Evolutionary conservation across 2,797 vertebrate species (phyloP).

Genomic region (Geotrypetes seraphini): DNA sequence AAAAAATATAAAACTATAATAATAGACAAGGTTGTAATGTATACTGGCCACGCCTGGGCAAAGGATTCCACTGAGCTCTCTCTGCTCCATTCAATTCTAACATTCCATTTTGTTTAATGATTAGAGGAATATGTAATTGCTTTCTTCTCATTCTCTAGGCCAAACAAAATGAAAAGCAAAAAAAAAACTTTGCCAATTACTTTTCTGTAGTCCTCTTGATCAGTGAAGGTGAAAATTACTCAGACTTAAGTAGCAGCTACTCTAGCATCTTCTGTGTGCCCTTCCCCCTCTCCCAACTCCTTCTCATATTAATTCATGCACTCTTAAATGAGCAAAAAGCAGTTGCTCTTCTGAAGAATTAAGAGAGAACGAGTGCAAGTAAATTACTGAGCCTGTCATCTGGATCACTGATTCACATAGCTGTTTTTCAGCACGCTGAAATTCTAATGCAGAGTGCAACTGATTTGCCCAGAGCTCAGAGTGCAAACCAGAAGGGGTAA

Average conservation of each 20-base stretch:
- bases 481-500: slow-evolving; percentile 16
- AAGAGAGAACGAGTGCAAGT: slow-evolving; percentile 36
- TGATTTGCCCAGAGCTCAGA: slow-evolving; percentile 32
- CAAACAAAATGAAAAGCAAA: slow-evolving; percentile 20
- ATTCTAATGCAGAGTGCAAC: slow-evolving; percentile 32
- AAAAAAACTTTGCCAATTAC: slow-evolving; percentile 25
- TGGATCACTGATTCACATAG: slow-evolving; percentile 36
- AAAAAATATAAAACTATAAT: too few relatives aligned
- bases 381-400: slow-evolving; percentile 36
- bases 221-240: slow-evolving; percentile 27
- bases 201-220: slow-evolving; percentile 15
- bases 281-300: too few relatives aligned
- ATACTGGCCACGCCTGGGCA: too few relatives aligned
- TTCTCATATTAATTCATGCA: slow-evolving; percentile 24
- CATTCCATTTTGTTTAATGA: too few relatives aligned
- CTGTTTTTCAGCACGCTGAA: slow-evolving; percentile 26
- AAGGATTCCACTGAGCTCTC: too few relatives aligned
- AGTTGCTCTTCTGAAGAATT: slow-evolving; percentile 40
- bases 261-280: slow-evolving; percentile 30
- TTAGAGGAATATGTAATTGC: slow-evolving; percentile 28
- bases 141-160: slow-evolving; percentile 16
- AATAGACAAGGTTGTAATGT: too few relatives aligned
- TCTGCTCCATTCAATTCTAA: too few relatives aligned
- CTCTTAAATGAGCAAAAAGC: slow-evolving; percentile 30
- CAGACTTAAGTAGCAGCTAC: slow-evolving; percentile 21